Evolutionary conservation across 2,797 vertebrate species (phyloP).

Genomic region (Melopsittacus undulatus): DNA sequence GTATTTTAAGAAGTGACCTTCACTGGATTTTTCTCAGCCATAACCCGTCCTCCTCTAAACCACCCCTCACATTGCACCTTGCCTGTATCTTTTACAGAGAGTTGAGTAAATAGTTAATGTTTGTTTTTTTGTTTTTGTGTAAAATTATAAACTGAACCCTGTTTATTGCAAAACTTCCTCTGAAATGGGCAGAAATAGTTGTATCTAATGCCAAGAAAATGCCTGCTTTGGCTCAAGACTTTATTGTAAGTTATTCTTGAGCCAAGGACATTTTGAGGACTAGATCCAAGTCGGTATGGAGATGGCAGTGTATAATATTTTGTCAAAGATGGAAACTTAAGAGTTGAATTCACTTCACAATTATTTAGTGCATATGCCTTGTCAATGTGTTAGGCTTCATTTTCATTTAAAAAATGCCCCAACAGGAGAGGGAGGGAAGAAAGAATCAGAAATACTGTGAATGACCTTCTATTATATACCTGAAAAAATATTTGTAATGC

Average conservation of each 20-base stretch:
- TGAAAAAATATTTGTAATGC: not conserved
- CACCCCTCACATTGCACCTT: too few species aligned
- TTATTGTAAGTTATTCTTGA: conserved; percentile 69
- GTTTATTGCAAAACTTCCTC: conserved; percentile 58
- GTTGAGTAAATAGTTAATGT: not conserved
- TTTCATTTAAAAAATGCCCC: not conserved
- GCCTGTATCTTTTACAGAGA: not conserved
- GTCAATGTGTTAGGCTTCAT: conserved; percentile 3
- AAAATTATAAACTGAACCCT: conserved; percentile 23
- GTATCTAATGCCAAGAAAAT: conserved; percentile 68
- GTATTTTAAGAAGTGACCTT: not conserved
- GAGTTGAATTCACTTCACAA: conserved; percentile 26
- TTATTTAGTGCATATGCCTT: conserved; percentile 3
- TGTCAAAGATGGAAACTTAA: conserved; percentile 67
- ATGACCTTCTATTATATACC: not conserved
- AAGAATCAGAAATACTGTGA: not conserved
- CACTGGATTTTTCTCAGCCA: not conserved
- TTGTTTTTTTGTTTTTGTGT: not conserved
- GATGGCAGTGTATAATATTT: conserved; percentile 57
- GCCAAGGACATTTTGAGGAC: conserved; percentile 77
- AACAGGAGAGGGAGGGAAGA: not conserved
- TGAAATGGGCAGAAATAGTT: conserved; percentile 37
- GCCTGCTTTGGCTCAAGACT: conserved; percentile 72
- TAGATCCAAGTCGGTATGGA: conserved; percentile 58
- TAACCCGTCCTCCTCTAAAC: not conserved